Conservation (phyloP, 2,797 vertebrate species). For the Babyrousa celebensis region DNA sequence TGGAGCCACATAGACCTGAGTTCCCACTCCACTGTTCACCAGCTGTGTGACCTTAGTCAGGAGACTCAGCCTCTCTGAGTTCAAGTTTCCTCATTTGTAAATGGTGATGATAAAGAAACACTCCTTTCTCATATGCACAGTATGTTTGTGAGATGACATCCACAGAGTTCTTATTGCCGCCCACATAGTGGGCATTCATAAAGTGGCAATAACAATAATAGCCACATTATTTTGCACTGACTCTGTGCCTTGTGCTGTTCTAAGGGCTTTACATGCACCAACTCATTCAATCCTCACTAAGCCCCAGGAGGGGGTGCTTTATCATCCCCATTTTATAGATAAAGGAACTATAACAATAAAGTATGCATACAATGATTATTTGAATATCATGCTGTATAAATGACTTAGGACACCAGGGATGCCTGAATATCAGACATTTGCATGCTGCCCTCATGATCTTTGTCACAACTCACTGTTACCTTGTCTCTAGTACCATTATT, state of each 20-base stretch:
- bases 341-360: not conserved
- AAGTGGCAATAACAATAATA: not conserved
- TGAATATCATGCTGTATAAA: not conserved
- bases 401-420: accelerated
- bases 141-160: no score
- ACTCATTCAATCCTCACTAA: not conserved
- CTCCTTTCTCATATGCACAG: no score
- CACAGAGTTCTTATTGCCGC: not conserved
- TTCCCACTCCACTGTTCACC: not conserved
- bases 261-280: not conserved
- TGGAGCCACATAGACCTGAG: not conserved
- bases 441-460: not conserved
- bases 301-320: no score
- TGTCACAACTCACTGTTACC: not conserved
- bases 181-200: not conserved
- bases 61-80: not conserved
- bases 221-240: not conserved
- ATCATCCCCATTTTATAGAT: not conserved
- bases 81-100: not conserved
- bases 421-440: not conserved
- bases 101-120: not conserved
- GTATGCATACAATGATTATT: not conserved
- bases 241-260: not conserved
- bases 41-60: not conserved
- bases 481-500: not conserved